Percentiles rank a stretch among this genome's conserved stretches.
phyloP scores from a whole-genome alignment of 2,113 vertebrate genomes.

The Xiphias gladius region DNA sequence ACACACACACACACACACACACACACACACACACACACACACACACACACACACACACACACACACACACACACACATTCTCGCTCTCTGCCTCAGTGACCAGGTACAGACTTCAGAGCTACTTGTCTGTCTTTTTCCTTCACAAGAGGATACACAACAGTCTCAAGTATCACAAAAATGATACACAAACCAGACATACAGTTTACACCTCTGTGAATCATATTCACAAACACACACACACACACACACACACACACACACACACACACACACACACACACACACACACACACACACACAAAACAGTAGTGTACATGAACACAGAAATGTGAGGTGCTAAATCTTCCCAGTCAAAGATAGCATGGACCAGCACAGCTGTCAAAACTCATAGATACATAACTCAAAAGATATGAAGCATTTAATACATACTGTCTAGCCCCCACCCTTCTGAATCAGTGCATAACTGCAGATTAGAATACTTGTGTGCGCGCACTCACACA shows the following conservation, averaged over 20 bases:
- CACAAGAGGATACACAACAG: conserved; percentile 52
- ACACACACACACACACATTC: conserved; percentile 16
- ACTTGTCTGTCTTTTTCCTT: conserved; percentile 53
- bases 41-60: conserved; percentile 32
- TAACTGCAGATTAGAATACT: conserved; percentile 47
- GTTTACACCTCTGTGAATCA: conserved; percentile 32
- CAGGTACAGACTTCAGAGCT: conserved; percentile 56
- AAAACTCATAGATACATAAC: conserved; percentile 44
- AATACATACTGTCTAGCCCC: conserved; percentile 27
- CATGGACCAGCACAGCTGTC: conserved; percentile 55
- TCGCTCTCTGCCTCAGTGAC: conserved; percentile 58
- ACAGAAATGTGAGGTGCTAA: conserved; percentile 47
- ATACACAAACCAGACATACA: conserved; percentile 23
- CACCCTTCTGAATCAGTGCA: not conserved
- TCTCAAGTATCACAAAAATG: conserved; percentile 30
- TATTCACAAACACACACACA: not conserved
- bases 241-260: conserved; percentile 23
- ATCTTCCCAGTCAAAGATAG: conserved; percentile 53
- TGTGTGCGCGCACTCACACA: not conserved
- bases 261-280: conserved; percentile 26
- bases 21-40: conserved; percentile 31
- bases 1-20: conserved; percentile 16
- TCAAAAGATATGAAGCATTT: conserved; percentile 63
- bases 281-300: conserved; percentile 25
- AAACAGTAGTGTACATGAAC: conserved; percentile 21